Base-by-base conservation (phyloP, 2,113 vertebrate genomes). In the Solea solea region DNA sequence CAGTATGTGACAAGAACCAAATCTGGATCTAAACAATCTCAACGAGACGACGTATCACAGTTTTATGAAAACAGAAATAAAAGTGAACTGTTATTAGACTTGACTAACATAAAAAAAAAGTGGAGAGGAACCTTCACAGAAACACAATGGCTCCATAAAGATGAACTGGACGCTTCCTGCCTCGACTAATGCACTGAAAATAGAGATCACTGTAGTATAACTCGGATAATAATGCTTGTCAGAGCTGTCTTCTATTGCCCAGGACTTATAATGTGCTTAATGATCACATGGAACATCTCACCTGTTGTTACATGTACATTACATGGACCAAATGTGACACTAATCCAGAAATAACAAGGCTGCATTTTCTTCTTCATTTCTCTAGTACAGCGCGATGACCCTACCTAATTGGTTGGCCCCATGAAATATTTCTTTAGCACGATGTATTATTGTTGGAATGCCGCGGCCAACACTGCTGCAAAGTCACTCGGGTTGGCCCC, bases 341-440 rank as follows among this genome's bases (percentile, higher is more conserved):
- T 92, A 92, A 92, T 90, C 88, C 90, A 71, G 70, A 91, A 86
- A 89, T 86, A 87, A 89, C 85, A 88, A 90, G 86, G 64, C 72
- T 75, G 58, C 65, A 57, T 83, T 81, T 87, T 82, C 83, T 58
- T 83, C 81, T 60, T 58, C 72, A 56, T 25, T 53, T 67, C 59
- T 79, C 68, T 82, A 61, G 71, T 72, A 74, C 64, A 73, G 59
- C 39, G 14, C 58, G 71, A 81, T 80, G 85, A 83, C 76, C 84
- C 78, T 56, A 25, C 34, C 51, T 88, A 83, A 88, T 80, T 76
- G 62, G 55, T 53, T 76, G 89, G 86, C 82, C 79, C 60, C 9
- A 27, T 64, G 39, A 71, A 71, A 79, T 64, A 78, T 74, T 74
- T 81, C 64, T 41, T 58, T 34, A 64, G 67, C 50, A 64, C 51